Conservation (phyloP, 2,113 vertebrate species). For the Conger conger region DNA sequence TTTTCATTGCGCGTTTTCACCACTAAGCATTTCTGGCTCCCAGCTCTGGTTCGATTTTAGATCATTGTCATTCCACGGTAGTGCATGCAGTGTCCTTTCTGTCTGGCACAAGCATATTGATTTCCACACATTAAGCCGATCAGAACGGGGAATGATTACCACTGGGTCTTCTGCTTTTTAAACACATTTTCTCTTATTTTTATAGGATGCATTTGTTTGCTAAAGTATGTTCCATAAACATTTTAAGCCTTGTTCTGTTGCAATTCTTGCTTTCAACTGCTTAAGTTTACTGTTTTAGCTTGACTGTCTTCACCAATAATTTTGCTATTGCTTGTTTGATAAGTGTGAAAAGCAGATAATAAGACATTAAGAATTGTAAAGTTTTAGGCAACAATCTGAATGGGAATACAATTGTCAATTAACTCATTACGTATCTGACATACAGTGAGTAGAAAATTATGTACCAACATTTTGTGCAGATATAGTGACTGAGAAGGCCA, state of each 20-base stretch:
- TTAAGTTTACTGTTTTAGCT: not conserved
- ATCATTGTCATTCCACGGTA: conserved; percentile 54
- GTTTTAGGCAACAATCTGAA: not conserved
- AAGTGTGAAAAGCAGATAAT: not conserved
- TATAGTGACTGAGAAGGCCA: not conserved
- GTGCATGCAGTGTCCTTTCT: conserved; percentile 4
- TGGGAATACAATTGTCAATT: not conserved
- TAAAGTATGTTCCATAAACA: not conserved
- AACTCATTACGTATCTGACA: not conserved
- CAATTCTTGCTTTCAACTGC: not conserved
- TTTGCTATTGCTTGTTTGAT: not conserved
- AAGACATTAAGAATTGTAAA: not conserved
- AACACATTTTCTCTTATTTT: not conserved
- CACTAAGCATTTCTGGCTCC: conserved; percentile 52
- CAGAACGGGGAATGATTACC: conserved; percentile 6
- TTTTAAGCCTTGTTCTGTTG: not conserved
- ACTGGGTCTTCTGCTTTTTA: not conserved
- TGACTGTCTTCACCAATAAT: not conserved
- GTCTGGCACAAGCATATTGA: conserved; percentile 51
- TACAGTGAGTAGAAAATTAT: not conserved
- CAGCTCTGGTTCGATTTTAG: conserved; percentile 56
- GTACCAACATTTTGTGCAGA: not conserved
- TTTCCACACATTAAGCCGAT: conserved; percentile 40
- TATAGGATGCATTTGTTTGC: not conserved
- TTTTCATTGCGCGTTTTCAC: conserved; percentile 47